These are phyloP conservation scores for Mechanitis messenoides DNA, from an alignment of 2,888 invertebrate genomes.

Conservation along the genomic window DNA sequence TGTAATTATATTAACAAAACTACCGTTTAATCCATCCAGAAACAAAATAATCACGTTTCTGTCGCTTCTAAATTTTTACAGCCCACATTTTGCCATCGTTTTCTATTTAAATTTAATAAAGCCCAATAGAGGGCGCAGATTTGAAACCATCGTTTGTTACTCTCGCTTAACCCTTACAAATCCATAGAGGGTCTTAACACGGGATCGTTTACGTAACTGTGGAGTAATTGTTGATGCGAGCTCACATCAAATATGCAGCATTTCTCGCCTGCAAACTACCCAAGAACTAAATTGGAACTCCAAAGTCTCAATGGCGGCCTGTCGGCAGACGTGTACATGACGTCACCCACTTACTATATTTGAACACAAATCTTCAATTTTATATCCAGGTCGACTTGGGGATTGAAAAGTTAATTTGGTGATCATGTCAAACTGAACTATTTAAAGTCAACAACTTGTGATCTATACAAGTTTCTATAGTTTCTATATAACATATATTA, in stretches of 20 bases:
- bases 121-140: no score
- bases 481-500: no score
- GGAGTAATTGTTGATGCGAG: conserved; percentile 55
- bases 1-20: not conserved
- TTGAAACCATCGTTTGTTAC: no score
- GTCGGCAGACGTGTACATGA: conserved; percentile 32
- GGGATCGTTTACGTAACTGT: conserved; percentile 53
- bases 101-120: no score
- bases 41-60: conserved; percentile 4
- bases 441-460: no score
- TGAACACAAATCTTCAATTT: conserved; percentile 10
- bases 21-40: not conserved
- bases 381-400: not conserved
- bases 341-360: conserved; percentile 21
- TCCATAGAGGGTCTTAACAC: conserved; percentile 34
- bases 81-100: not conserved
- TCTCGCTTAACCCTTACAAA: conserved; percentile 12
- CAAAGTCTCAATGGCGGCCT: conserved; percentile 36
- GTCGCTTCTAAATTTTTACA: not conserved
- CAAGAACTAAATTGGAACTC: conserved; percentile 43
- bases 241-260: conserved; percentile 67
- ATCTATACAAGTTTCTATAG: no score
- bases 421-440: no score
- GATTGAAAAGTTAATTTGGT: not conserved
- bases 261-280: conserved; percentile 36